Base-by-base conservation (phyloP, 1,140 invertebrate species). In the Drosophila kikkawai region DNA sequence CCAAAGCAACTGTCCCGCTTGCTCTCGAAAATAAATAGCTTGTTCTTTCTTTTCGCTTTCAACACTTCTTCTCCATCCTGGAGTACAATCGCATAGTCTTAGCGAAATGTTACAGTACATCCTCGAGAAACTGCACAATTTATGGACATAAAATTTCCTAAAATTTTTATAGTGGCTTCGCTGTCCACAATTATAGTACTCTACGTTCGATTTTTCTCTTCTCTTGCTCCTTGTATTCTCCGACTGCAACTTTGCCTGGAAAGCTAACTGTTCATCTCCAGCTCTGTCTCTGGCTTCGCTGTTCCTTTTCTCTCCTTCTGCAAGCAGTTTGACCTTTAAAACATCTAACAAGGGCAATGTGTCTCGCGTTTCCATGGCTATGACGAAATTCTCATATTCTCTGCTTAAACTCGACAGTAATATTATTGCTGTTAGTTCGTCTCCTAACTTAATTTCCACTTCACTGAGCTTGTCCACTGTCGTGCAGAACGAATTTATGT, bases 301-400 rank as follows among this genome's bases (percentile, higher is more conserved):
- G 26, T 26, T 26, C 26, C 26, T 26, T 26, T 4, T 26, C 3
- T 26, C 26, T 26, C 26, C 26, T 26, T 26, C 26, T 26, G 26
- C 26, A 26, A 26, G 26, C 26, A 26, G 26, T 26, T 26, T 26
- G 29, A 34, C 29, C 50, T 53, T 53, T 9, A 53, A n/a, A 5
- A n/a, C 29, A 12, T 53, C 50, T 32, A 53, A 9, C 9, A 32
- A 17, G n/a, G 1, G n/a, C 50, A 53, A 32, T 9, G 29, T 36
- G 11, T 53, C 50, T 9, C n/a, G 29, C n/a, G 29, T 53, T 53
- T 53, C 29, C 29, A 36, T 53, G n/a, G n/a, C 50, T 34, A 19
- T 36, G n/a, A 55, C 17, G 26, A 53, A 19, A 32, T 36, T 34
- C 12, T 53, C 9, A 7, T 17, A 51, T 8, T 51, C 11, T 22